Evolutionary conservation across 35 echinoderm and acorn worm species (phyloP).

Genomic region (Lytechinus variegatus): DNA sequence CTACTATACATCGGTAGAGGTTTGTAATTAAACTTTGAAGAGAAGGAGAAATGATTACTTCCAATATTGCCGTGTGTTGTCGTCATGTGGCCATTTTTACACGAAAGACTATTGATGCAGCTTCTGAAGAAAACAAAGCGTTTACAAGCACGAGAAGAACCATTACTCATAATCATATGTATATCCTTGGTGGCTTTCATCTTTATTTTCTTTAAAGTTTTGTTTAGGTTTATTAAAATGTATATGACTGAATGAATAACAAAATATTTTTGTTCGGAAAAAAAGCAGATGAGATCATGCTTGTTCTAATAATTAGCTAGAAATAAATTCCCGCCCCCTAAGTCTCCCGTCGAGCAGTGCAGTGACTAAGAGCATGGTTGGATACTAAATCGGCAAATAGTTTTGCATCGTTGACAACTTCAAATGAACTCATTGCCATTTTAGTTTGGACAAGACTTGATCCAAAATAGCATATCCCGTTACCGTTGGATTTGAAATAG

Average conservation of each 20-base stretch:
- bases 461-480: neutral
- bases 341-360: neutral
- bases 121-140: no score
- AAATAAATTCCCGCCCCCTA: neutral
- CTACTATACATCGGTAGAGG: no score
- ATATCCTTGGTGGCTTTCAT: no score
- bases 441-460: neutral
- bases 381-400: neutral
- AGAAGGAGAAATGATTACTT: no score
- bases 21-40: no score
- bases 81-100: no score
- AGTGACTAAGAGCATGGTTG: neutral
- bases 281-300: neutral
- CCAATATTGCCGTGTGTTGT: no score
- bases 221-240: neutral
- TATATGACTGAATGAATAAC: neutral
- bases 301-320: neutral
- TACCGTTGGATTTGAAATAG: neutral
- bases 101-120: no score
- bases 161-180: no score
- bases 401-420: conserved; percentile 8
- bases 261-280: neutral
- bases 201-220: no score
- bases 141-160: no score
- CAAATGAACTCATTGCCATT: neutral